These are phyloP conservation scores for Sebastes cheni DNA, from an alignment of 2,797 vertebrate species.

Conservation along the genomic window DNA sequence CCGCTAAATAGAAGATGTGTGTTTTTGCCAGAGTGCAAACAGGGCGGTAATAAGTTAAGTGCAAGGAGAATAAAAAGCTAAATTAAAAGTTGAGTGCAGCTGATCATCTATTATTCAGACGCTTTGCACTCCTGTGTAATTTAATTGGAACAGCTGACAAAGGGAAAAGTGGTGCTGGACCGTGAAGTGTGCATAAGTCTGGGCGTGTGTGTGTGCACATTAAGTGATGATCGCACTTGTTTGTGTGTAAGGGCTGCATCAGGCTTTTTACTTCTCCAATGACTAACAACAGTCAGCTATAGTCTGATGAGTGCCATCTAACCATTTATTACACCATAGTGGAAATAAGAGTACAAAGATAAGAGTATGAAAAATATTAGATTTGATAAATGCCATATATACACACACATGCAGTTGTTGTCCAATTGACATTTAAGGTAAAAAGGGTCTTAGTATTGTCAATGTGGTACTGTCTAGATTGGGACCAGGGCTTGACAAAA, in stretches of 20 bases:
- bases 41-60: background rate
- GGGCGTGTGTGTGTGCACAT: background rate
- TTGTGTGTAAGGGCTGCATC: conserved; percentile 24
- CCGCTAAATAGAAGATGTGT: background rate
- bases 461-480: too few relatives aligned
- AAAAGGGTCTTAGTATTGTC: too few relatives aligned
- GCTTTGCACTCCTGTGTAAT: conserved; percentile 56
- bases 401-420: background rate
- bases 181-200: conserved; percentile 38
- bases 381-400: background rate
- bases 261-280: conserved; percentile 54
- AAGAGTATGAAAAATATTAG: background rate
- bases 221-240: conserved; percentile 5
- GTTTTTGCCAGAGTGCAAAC: background rate
- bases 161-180: conserved; percentile 50
- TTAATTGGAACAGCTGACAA: conserved; percentile 76
- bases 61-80: background rate
- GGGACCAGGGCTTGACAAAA: too few relatives aligned
- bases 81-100: conserved; percentile 55
- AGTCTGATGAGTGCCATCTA: conserved; percentile 22
- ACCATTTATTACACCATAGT: background rate
- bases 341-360: background rate
- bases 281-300: conserved; percentile 58
- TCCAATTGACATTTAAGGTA: too few relatives aligned
- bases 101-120: conserved; percentile 78